Base-by-base conservation (phyloP, 2,888 invertebrate genomes). In the Cheilosia scutellata region DNA sequence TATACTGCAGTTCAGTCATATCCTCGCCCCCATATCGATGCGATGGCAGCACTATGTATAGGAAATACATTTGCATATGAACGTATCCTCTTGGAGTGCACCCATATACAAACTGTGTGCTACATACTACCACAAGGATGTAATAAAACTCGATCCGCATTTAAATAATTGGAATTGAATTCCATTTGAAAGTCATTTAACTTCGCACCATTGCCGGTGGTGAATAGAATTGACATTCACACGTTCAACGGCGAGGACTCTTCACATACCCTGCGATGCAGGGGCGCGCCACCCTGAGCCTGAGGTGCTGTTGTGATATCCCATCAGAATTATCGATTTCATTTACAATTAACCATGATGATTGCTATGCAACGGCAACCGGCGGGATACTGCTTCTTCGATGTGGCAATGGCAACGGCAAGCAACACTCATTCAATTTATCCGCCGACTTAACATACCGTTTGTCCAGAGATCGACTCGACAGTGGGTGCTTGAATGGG, bases 111-210 rank as follows among this genome's bases (percentile, higher is more conserved):
- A 4, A 47, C 16, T 44, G 6, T 11, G 6, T 11, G 5, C 25
- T 7, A 60, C 44, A 44, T 13, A 33, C 49, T 9, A 44, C 47
- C 66, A 16, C 77, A 71, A 87, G 82, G 87, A 82, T 82, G 87
- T 82, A 82, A 82, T 87, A 87, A 87, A 87, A 87, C 82, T 82
- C 78, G 77, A 82, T 87, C 82, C 82, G 87, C 82, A 87, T 87
- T 87, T 87, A 82, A 87, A 87, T 87, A 87, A 87, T 87, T 87
- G 87, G 87, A 87, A 82, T 82, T 82, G 82, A 82, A 87, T 87
- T 87, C 82, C 74, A 87, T 87, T 87, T 82, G 82, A 87, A 87
- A 87, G 87, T 87, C 87, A 87, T 87, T 87, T 82, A 82, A 82
- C 87, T 82, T 82, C 75, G 70, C 87, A 87, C 82, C 86, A 82